Conservation (phyloP, 2,113 vertebrate species). For the Craseonycteris thonglongyai region DNA sequence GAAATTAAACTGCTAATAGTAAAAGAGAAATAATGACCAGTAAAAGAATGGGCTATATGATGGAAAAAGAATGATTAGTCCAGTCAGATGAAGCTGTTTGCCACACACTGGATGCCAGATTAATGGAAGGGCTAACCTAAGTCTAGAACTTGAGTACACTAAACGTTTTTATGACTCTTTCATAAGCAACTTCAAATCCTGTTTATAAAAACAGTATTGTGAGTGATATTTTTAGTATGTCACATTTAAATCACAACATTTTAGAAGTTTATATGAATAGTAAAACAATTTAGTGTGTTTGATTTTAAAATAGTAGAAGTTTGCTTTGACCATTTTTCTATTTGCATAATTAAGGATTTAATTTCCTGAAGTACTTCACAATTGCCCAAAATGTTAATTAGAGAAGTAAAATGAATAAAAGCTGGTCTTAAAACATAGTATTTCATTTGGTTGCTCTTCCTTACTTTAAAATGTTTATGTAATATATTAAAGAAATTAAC, state of each 20-base stretch:
- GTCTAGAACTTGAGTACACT: not conserved
- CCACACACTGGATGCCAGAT: not conserved
- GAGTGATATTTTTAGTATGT: not conserved
- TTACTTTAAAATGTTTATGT: not conserved
- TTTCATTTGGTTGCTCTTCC: not conserved
- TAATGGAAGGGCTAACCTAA: not conserved
- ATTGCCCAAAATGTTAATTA: not conserved
- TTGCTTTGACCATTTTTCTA: not conserved
- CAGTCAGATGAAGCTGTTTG: not conserved
- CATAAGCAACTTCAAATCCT: not conserved
- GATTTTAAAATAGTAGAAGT: not conserved
- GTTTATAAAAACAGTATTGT: not conserved
- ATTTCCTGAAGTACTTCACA: not conserved
- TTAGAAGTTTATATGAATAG: not conserved
- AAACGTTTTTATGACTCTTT: not conserved
- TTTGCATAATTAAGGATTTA: not conserved
- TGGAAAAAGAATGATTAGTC: not conserved
- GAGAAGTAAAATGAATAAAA: not conserved
- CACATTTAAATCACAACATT: not conserved
- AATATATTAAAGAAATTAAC: not conserved
- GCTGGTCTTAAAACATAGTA: not conserved
- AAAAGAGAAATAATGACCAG: not conserved
- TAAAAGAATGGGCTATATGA: not conserved
- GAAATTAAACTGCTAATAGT: not conserved
- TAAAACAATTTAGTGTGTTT: not conserved